Percentiles rank a stretch among this genome's conserved stretches.
Evolutionary conservation across 2,797 vertebrate genomes (phyloP).

Genomic region (Sebastes iracundus): DNA sequence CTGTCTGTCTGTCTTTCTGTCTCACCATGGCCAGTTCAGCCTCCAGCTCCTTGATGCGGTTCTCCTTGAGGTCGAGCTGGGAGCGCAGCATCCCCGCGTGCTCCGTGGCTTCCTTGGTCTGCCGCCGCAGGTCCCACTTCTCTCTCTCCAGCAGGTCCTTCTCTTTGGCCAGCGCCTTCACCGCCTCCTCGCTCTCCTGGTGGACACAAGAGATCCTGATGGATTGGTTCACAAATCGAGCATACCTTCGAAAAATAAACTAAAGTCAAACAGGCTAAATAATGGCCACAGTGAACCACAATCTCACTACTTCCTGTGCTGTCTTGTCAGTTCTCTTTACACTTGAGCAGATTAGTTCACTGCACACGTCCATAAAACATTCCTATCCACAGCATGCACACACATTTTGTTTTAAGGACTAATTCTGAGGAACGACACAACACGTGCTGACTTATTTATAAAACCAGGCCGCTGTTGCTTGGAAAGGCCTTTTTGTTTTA

Average conservation of each 20-base stretch:
- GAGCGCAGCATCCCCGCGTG: constrained; percentile 91
- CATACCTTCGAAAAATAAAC: not conserved
- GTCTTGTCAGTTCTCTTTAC: not conserved
- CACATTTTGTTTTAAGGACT: not conserved
- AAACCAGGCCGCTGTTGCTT: not conserved
- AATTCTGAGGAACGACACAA: not conserved
- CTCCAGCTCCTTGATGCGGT: constrained; percentile 99
- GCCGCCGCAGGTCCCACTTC: constrained; percentile 96
- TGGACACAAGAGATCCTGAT: constrained; percentile 67
- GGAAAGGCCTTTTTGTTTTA: not conserved
- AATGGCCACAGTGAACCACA: not conserved
- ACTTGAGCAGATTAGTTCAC: not conserved
- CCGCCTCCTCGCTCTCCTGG: constrained; percentile 97
- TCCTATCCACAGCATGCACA: not conserved
- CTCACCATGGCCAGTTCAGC: constrained; percentile 97
- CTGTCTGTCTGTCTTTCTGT: not conserved
- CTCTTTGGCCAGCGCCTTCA: constrained; percentile 95
- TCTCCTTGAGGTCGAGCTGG: constrained; percentile 97
- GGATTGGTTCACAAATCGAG: constrained; percentile 34
- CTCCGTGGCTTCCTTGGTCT: constrained; percentile 97
- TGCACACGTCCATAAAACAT: not conserved
- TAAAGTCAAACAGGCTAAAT: not conserved
- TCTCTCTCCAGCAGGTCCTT: constrained; percentile 96
- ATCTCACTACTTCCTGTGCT: not conserved
- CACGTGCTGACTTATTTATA: not conserved